phyloP scores from a whole-genome alignment of 2,113 vertebrate species.

The Lethenteron camtschaticum region DNA sequence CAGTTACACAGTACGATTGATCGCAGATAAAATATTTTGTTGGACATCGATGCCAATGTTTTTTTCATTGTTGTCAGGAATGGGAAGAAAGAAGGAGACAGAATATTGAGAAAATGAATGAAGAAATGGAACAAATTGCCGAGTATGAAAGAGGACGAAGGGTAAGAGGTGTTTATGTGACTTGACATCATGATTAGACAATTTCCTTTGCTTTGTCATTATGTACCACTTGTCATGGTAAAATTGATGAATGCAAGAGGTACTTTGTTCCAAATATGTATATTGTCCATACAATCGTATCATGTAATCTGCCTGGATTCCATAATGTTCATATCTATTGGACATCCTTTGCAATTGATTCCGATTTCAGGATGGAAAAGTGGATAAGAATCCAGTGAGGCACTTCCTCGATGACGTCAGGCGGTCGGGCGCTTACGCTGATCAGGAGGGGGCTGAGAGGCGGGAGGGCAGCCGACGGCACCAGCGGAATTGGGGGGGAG shows the following conservation, averaged over 20 bases:
- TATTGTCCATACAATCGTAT: neutral
- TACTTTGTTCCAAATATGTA: neutral
- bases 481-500: conserved; percentile 59
- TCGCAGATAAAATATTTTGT: neutral
- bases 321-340: neutral
- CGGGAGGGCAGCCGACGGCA: conserved; percentile 57
- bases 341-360: neutral
- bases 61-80: conserved; percentile 1
- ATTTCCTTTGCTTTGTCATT: neutral
- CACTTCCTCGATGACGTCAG: conserved; percentile 70
- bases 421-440: conserved; percentile 26
- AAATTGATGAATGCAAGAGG: neutral
- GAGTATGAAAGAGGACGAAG: conserved; percentile 4
- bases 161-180: neutral
- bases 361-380: conserved; percentile 21
- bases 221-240: neutral
- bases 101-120: conserved; percentile 5
- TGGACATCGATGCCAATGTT: neutral
- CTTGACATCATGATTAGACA: neutral
- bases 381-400: conserved; percentile 47
- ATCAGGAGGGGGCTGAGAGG: conserved; percentile 31
- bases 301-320: neutral
- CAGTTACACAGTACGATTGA: neutral
- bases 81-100: conserved; percentile 2
- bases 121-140: neutral